These are phyloP conservation scores for Trachymyrmex septentrionalis DNA, from an alignment of 1,140 invertebrate species.

Conservation along the genomic window DNA sequence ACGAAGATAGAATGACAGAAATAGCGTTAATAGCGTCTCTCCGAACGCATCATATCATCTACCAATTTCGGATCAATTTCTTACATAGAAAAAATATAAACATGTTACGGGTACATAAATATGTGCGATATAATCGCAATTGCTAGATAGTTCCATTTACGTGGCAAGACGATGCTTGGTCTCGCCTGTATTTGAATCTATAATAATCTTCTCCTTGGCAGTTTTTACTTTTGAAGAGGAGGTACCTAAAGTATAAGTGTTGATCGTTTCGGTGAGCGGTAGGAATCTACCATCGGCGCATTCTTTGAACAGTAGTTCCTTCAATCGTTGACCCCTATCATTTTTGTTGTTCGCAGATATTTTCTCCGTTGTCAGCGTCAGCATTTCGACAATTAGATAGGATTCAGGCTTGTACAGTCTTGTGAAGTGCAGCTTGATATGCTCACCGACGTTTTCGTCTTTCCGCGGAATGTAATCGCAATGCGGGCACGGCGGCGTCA, in stretches of 20 bases:
- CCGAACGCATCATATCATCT: background rate
- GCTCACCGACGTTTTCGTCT: conserved; percentile 92
- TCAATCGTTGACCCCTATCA: conserved; percentile 71
- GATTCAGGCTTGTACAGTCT: conserved; percentile 89
- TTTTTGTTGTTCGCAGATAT: conserved; percentile 78
- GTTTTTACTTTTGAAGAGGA: conserved; percentile 78
- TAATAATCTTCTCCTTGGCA: conserved; percentile 86
- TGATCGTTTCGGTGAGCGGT: conserved; percentile 67
- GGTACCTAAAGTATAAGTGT: conserved; percentile 64
- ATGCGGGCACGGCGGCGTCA: conserved; percentile 90
- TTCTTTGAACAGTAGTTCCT: conserved; percentile 82
- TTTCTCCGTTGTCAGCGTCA: conserved; percentile 86
- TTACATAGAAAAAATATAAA: conserved; percentile 46
- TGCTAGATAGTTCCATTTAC: conserved; percentile 27
- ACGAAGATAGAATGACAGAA: too few species aligned
- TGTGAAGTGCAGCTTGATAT: conserved; percentile 93
- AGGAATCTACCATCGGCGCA: conserved; percentile 83
- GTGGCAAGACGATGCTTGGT: conserved; percentile 76
- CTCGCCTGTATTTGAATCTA: conserved; percentile 88
- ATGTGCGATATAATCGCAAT: background rate
- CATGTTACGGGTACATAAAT: background rate
- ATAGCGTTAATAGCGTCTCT: too few species aligned
- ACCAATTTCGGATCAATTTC: background rate
- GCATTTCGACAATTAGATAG: conserved; percentile 87
- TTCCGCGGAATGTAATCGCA: conserved; percentile 94